These are phyloP conservation scores for Phrynocephalus forsythii DNA, from an alignment of 2,797 vertebrate species.

Conservation along the genomic window DNA sequence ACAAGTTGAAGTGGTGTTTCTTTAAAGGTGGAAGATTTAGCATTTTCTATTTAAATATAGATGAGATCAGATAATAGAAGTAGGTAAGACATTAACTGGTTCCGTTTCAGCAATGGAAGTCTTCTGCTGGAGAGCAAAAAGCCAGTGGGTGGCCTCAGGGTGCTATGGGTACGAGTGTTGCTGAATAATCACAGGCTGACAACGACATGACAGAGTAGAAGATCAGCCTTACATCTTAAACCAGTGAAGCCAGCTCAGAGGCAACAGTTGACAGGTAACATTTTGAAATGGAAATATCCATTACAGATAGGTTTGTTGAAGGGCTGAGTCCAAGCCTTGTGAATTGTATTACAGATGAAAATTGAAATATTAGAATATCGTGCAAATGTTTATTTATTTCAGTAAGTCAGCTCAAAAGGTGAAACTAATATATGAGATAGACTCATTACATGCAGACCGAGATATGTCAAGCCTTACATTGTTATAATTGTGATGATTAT, in stretches of 20 bases:
- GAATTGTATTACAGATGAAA: neutral
- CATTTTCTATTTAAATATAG: conserved; percentile 45
- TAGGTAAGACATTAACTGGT: conserved; percentile 76
- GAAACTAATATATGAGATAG: no score
- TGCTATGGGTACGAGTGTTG: conserved; percentile 72
- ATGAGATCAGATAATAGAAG: conserved; percentile 68
- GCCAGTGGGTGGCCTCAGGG: conserved; percentile 70
- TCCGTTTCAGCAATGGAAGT: conserved; percentile 78
- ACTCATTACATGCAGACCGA: no score
- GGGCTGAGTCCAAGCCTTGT: neutral
- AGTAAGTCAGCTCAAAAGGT: no score
- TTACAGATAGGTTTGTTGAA: neutral
- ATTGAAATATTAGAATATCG: no score
- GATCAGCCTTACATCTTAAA: conserved; percentile 72
- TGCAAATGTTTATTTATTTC: no score
- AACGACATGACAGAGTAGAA: conserved; percentile 76
- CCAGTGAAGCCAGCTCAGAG: conserved; percentile 72
- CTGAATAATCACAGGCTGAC: conserved; percentile 75
- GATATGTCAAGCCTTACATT: no score
- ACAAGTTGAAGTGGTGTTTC: conserved; percentile 29
- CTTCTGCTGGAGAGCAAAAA: conserved; percentile 68
- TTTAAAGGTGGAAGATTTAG: conserved; percentile 38
- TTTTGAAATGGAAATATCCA: conserved; percentile 32
- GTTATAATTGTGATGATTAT: no score
- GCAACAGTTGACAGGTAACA: conserved; percentile 75